A percentile compares a stretch with the other conserved stretches of the same genome.
These are phyloP conservation scores for Alectura lathami DNA, from an alignment of 2,113 vertebrate genomes.

Conservation along the genomic window DNA sequence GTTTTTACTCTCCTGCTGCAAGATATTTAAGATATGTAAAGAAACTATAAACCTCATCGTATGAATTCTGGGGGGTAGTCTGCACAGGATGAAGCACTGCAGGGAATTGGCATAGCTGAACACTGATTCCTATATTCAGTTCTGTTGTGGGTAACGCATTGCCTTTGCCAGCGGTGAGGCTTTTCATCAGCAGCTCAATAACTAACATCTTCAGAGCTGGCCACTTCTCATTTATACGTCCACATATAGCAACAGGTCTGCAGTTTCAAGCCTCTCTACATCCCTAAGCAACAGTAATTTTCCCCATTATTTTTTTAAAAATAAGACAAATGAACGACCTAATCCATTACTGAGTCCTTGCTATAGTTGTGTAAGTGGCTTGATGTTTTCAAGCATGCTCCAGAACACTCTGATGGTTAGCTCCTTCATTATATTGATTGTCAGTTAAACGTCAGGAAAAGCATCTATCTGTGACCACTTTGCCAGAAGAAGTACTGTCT, in stretches of 20 bases:
- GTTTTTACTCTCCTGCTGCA: neutral
- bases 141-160: neutral
- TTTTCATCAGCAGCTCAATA: neutral
- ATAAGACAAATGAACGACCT: neutral
- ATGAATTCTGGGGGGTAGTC: neutral
- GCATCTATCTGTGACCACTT: slow-evolving; percentile 1
- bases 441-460: slow-evolving; percentile 26
- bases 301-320: neutral
- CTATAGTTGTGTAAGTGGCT: neutral
- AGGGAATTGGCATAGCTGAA: neutral
- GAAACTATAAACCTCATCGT: neutral
- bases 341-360: neutral
- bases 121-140: neutral
- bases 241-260: neutral
- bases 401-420: slow-evolving; percentile 1
- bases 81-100: neutral
- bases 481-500: neutral
- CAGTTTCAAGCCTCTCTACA: neutral
- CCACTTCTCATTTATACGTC: neutral
- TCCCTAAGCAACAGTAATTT: neutral
- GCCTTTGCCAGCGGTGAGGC: neutral
- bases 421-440: slow-evolving; percentile 49
- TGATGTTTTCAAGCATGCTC: slow-evolving; percentile 1
- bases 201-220: neutral
- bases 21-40: neutral